Evolutionary conservation across 1,140 invertebrate genomes (phyloP), one percentile per base, ranked within the genome.

Genomic region (Brachionus calyciflorus): DNA sequence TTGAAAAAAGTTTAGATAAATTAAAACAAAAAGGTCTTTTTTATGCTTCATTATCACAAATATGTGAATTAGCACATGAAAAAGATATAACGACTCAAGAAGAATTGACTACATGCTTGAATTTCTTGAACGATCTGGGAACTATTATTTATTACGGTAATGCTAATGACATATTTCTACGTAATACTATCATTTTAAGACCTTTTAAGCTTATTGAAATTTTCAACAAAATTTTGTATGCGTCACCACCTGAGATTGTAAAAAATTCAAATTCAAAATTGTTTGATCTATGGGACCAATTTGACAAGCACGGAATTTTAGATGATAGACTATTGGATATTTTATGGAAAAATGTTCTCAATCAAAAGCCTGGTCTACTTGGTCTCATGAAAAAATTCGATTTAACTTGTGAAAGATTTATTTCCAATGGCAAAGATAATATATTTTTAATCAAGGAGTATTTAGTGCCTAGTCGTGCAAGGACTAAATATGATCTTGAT

Each of bases 51-150:
- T 41, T 77, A 24, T 53, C 73, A 5, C 53, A 82, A 80, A 78
- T 86, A 28, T 78, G 78, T 17, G 84, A 85, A 46, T 80, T 85
- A 33, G 84, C 84, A 3, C 76, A 78, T 6, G 80, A 83, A 77
- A 78, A 82, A 17, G 82, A 81, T 24, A 82, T 86, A 26, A 79
- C 76, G n/a, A 78, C 79, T 12, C 80, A 80, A 5, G 80, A 81
- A 28, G 84, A 84, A 70, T 79, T 87, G n/a, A 78, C 80, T 44
- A 82, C 83, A 6, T 80, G 85, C 79, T 76, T 87, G 10, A 80
- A 85, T 63, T 86, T 86, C 77, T 85, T 84, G 76, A 85, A 87
- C 77, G 83, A 85, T 77, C 80, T 84, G 9, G 83, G 83, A 6
- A 76, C 81, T 5, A 78, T 84, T 5, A 80, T 84, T 46, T 81